Evolutionary conservation across 2,797 vertebrate genomes (phyloP).

Genomic region (Myotis daubentonii): DNA sequence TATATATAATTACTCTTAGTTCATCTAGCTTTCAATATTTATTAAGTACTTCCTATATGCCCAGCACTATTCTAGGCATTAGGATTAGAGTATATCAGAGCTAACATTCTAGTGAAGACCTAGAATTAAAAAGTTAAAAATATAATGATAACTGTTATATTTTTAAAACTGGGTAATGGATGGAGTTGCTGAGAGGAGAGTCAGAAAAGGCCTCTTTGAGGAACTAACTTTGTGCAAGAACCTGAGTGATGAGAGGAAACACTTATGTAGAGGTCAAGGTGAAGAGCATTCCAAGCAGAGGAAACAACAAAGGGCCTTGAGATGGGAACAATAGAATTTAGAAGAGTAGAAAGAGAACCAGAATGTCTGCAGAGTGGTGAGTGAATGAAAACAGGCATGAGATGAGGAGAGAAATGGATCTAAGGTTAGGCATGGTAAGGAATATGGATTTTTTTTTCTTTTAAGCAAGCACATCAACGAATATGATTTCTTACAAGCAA

Average conservation of each 20-base stretch:
- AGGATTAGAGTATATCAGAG: background rate
- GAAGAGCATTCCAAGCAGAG: background rate
- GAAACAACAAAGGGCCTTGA: background rate
- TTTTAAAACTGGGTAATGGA: background rate
- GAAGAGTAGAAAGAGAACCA: background rate
- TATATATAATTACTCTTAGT: background rate
- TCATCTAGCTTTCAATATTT: conserved; percentile 30
- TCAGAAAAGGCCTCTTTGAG: conserved; percentile 16
- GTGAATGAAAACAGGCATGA: background rate
- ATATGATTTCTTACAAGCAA: background rate
- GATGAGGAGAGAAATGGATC: background rate
- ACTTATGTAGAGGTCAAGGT: background rate
- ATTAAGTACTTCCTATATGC: background rate
- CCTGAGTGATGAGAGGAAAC: background rate
- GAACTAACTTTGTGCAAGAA: conserved; percentile 5
- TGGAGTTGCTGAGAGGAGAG: background rate
- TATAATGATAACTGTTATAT: background rate
- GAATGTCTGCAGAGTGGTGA: background rate
- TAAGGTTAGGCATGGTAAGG: background rate
- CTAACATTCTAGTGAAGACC: conserved; percentile 18
- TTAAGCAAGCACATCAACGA: background rate
- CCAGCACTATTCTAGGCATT: background rate
- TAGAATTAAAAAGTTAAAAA: conserved; percentile 12
- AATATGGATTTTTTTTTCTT: background rate
- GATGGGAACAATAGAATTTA: background rate